Evolutionary conservation across 1,140 invertebrate genomes (phyloP).

Genomic region (Scylla paramamosain): DNA sequence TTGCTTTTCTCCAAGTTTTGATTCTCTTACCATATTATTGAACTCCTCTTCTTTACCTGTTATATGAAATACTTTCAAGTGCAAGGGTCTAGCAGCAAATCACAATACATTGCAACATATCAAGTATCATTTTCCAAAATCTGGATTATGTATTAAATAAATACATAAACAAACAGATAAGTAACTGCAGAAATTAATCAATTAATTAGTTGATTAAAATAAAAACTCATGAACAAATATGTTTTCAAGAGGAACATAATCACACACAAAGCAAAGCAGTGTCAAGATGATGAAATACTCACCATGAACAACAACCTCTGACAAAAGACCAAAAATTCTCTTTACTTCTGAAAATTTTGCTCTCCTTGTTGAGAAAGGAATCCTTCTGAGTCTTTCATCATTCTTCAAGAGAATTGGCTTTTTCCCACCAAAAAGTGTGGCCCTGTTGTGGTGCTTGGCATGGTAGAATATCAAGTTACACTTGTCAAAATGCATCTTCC

Average conservation of each 20-base stretch:
- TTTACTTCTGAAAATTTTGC: constrained; percentile 91
- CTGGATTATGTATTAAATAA: too few species aligned
- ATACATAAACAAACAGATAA: too few species aligned
- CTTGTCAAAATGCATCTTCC: constrained; percentile 85
- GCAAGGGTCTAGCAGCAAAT: too few species aligned
- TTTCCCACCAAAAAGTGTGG: constrained; percentile 88
- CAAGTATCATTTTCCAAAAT: too few species aligned
- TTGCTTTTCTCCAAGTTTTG: neutral
- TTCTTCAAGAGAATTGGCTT: constrained; percentile 85
- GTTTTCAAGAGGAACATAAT: neutral
- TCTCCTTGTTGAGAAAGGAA: constrained; percentile 91
- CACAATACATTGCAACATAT: too few species aligned
- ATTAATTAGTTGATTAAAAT: neutral
- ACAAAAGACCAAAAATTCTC: constrained; percentile 87
- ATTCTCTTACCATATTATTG: constrained; percentile 42
- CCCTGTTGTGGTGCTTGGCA: constrained; percentile 87
- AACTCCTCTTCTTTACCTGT: constrained; percentile 59
- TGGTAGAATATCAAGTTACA: constrained; percentile 90
- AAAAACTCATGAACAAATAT: neutral
- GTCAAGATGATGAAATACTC: constrained; percentile 75
- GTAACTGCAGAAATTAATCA: neutral
- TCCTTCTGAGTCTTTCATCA: constrained; percentile 86
- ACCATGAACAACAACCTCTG: constrained; percentile 89
- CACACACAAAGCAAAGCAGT: neutral
- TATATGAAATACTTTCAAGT: neutral